Evolutionary conservation across 2,797 vertebrate species (phyloP), one percentile per base, ranked within the genome.

Genomic region (Sitta carolinensis): DNA sequence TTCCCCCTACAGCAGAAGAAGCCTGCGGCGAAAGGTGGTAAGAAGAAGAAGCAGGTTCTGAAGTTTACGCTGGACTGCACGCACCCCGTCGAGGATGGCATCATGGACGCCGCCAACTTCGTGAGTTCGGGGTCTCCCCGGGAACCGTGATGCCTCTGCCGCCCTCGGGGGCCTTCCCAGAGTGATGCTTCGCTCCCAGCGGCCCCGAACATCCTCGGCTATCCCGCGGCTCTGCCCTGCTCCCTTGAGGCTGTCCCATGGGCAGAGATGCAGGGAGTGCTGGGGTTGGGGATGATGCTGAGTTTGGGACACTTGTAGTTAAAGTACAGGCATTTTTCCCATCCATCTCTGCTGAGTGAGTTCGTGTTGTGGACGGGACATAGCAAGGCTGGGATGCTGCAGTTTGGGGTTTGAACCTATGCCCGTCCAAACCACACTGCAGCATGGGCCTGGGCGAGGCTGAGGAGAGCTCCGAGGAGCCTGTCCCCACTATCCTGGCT

Each of bases 91-190:
- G 99, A 99, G 97, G 99, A 99, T 98, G 99, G 99, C 48, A 99
- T 99, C 97, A 99, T 99, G 99, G 99, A 99, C 45, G 99, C 99
- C 43, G 99, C 99, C 90, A 99, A 99, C 97, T 99, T 99, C 84
- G 99, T 99, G 97, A 99, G 99, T 98, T 55, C 1, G 22, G 58
- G 51, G 36, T 15, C 68, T 68, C 32, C 9, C 15, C 11, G 22
- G 36, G 19, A 32, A 27, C 55, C 43, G 13, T 25, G 70, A 7
- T 42, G 12, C 23, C n/a, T 55, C 36, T 3, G 8, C 43, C 15
- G 27, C 11, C 5, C 10, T 42, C 19, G 5, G 19, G 16, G 11
- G 11, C 64, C 25, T 30, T 83, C 8, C 36, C 9, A 6, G 78
- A 13, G 23, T 22, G 43, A 40, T 76, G 23, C 43, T 69, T 8